A percentile compares a stretch with the other conserved stretches of the same genome.
These are phyloP conservation scores for Amniataba percoides DNA, from an alignment of 2,797 vertebrate genomes.

Conservation along the genomic window DNA sequence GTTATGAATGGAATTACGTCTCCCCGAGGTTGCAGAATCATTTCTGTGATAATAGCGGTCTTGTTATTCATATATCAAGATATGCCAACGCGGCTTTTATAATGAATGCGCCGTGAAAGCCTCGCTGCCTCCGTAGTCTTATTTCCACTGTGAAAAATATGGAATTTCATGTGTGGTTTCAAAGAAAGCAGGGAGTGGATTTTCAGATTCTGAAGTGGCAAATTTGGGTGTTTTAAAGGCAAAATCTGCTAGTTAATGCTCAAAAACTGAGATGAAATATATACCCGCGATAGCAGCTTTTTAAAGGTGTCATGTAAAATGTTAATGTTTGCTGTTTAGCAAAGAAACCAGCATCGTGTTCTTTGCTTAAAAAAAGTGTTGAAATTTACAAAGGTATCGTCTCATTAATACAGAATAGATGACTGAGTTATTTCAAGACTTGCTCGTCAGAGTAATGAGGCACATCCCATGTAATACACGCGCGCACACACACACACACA, in stretches of 20 bases:
- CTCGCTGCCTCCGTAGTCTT: slow-evolving; percentile 39
- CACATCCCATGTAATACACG: slow-evolving; percentile 41
- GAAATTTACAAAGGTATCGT: slow-evolving; percentile 49
- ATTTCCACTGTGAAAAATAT: slow-evolving; percentile 46
- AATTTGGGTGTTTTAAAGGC: slow-evolving; percentile 30
- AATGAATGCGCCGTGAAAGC: slow-evolving; percentile 41
- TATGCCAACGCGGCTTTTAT: slow-evolving; percentile 56
- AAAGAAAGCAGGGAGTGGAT: slow-evolving; percentile 10
- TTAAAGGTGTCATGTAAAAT: neutral
- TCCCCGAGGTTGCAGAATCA: slow-evolving; percentile 56
- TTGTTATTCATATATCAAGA: slow-evolving; percentile 70
- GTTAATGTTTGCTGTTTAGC: neutral
- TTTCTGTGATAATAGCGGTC: slow-evolving; percentile 60
- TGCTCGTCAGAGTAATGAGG: slow-evolving; percentile 70
- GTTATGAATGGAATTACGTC: slow-evolving; percentile 60
- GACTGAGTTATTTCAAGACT: slow-evolving; percentile 65
- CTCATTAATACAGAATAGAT: slow-evolving; percentile 58
- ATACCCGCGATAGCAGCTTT: neutral
- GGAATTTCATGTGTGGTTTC: slow-evolving; percentile 44
- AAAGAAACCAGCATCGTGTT: neutral
- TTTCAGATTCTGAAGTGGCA: slow-evolving; percentile 37
- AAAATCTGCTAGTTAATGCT: slow-evolving; percentile 25
- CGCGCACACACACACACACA: slow-evolving; percentile 14
- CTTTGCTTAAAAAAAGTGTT: slow-evolving; percentile 22
- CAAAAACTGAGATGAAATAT: slow-evolving; percentile 24